These are phyloP conservation scores for Mesorhabditis sp. DNA, from an alignment of 2,888 invertebrate genomes.

Conservation along the genomic window DNA sequence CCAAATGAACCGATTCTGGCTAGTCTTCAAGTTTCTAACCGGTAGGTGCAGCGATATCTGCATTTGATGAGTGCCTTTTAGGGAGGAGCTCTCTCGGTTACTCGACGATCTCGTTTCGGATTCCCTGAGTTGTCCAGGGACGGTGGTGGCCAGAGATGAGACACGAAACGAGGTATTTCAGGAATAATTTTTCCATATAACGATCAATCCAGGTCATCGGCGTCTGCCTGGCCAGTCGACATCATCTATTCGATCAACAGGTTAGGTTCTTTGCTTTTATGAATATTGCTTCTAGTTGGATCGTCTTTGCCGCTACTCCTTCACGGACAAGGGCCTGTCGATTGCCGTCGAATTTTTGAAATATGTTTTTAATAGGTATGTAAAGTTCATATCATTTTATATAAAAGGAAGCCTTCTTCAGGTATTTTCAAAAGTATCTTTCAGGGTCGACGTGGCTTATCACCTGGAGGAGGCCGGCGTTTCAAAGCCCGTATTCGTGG, in stretches of 20 bases:
- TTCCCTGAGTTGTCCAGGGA: constrained; percentile 24
- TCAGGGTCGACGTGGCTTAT: constrained; percentile 27
- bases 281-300: constrained; percentile 18
- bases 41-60: constrained; percentile 1
- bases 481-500: constrained; percentile 22
- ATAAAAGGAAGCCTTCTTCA: no score
- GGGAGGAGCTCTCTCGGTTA: constrained; percentile 24
- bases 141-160: constrained; percentile 23
- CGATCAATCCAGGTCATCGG: constrained; percentile 21
- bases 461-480: constrained; percentile 28
- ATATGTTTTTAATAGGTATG: constrained; percentile 31
- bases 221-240: constrained; percentile 29
- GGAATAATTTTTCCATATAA: neutral
- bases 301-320: constrained; percentile 32
- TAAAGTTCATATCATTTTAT: neutral
- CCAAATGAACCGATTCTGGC: constrained; percentile 30
- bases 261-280: neutral
- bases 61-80: constrained; percentile 10
- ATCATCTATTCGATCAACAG: constrained; percentile 7
- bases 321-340: constrained; percentile 22
- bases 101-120: constrained; percentile 32
- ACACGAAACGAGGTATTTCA: neutral
- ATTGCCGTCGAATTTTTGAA: constrained; percentile 36
- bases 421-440: neutral
- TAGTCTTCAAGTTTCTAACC: constrained; percentile 13